Evolutionary conservation across 2,888 invertebrate species (phyloP).

Genomic region (Meloe dianella): DNA sequence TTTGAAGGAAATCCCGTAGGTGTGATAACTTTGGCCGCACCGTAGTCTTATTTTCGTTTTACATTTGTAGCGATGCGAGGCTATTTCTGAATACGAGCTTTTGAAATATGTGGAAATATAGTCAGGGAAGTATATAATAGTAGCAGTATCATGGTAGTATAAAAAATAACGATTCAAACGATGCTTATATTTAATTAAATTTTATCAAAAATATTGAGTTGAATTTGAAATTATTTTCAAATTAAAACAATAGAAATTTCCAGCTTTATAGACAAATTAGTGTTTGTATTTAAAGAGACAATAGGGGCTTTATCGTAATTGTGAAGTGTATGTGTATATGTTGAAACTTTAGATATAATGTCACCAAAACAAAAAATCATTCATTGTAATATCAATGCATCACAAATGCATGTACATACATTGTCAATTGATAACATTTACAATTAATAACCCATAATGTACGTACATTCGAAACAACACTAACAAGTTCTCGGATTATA

Average conservation of each 20-base stretch:
- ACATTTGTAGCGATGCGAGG: conserved; percentile 18
- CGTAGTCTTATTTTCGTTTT: conserved; percentile 35
- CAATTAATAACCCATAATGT: conserved; percentile 15
- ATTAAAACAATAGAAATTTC: conserved; percentile 22
- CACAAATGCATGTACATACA: not conserved
- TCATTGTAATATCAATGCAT: conserved; percentile 6
- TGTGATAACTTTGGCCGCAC: conserved; percentile 49
- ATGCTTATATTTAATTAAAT: not conserved
- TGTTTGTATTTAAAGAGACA: conserved; percentile 18
- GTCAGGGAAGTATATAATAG: conserved; percentile 46
- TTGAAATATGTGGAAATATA: conserved; percentile 48
- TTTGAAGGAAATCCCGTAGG: conserved; percentile 50
- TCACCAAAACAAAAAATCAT: conserved; percentile 10
- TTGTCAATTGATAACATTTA: conserved; percentile 3
- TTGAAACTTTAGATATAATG: not conserved
- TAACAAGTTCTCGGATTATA: not conserved
- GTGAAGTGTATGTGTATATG: conserved; percentile 18
- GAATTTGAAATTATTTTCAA: conserved; percentile 13
- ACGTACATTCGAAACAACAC: not conserved
- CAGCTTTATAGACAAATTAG: not conserved
- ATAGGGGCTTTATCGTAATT: conserved; percentile 38
- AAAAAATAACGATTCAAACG: too few species aligned
- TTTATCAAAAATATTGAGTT: not conserved
- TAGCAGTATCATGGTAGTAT: not conserved
- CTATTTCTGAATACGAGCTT: conserved; percentile 10